Conservation (phyloP, 2,797 vertebrate genomes). For the Selene dorsalis region DNA sequence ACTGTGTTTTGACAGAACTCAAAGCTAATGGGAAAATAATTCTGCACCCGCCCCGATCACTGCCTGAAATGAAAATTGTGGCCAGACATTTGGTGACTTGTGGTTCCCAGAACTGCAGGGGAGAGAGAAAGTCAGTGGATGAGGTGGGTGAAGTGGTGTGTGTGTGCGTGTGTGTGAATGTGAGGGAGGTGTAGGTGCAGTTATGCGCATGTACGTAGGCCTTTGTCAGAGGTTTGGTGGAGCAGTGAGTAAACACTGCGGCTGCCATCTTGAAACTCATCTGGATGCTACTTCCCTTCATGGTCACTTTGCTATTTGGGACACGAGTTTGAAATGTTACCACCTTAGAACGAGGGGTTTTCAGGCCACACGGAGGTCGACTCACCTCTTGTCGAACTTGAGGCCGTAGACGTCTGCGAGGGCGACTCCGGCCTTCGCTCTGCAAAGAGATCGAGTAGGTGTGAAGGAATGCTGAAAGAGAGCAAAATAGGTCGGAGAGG, state of each 20-base stretch:
- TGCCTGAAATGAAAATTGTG: slow-evolving; percentile 62
- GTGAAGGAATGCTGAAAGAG: slow-evolving; percentile 70
- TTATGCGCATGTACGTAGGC: slow-evolving; percentile 4
- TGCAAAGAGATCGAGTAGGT: slow-evolving; percentile 59
- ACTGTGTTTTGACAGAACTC: slow-evolving; percentile 73
- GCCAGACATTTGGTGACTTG: slow-evolving; percentile 61
- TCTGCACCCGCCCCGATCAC: slow-evolving; percentile 51
- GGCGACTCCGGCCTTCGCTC: slow-evolving; percentile 9
- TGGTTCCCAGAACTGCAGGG: slow-evolving; percentile 44
- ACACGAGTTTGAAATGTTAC: slow-evolving; percentile 24
- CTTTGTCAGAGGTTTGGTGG: no score
- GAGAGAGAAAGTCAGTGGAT: slow-evolving; percentile 50
- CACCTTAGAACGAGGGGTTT: slow-evolving; percentile 11
- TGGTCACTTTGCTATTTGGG: slow-evolving; percentile 5
- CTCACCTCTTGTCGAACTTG: neutral
- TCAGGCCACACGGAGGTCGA: slow-evolving; percentile 10
- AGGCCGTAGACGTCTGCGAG: neutral
- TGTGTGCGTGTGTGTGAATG: slow-evolving; percentile 11
- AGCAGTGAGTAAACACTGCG: slow-evolving; percentile 30
- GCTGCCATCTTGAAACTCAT: slow-evolving; percentile 18
- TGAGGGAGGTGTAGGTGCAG: slow-evolving; percentile 12
- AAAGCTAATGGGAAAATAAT: slow-evolving; percentile 73
- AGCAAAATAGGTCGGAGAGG: slow-evolving; percentile 14
- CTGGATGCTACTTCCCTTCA: slow-evolving; percentile 19
- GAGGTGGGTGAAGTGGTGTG: slow-evolving; percentile 30